Evolutionary conservation across 2,113 vertebrate species (phyloP).

Genomic region (Petromus typicus): DNA sequence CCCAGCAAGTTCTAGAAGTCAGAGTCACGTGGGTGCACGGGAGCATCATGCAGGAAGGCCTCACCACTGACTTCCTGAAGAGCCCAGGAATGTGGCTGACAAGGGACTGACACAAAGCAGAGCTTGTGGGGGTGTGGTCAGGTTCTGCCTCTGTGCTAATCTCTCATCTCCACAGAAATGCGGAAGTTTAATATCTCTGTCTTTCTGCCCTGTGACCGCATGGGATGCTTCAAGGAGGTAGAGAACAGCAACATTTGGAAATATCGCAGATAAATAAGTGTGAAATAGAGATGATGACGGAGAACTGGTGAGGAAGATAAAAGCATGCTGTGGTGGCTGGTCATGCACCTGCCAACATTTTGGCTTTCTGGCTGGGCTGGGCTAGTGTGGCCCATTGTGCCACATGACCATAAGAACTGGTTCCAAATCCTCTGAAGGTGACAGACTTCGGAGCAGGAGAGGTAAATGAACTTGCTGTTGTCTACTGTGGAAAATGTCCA

Average conservation of each 20-base stretch:
- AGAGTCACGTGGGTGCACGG: background rate
- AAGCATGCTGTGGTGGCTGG: fast-evolving
- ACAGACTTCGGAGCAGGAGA: background rate
- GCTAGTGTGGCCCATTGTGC: background rate
- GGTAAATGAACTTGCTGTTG: background rate
- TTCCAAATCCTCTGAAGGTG: background rate
- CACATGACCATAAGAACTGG: background rate
- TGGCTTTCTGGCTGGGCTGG: background rate
- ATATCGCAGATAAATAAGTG: background rate
- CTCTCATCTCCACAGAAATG: background rate
- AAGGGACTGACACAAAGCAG: background rate
- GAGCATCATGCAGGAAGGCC: background rate
- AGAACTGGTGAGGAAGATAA: background rate
- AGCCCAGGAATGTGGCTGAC: background rate
- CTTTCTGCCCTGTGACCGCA: background rate
- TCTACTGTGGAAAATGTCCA: background rate
- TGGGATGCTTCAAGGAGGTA: background rate
- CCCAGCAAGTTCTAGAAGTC: background rate
- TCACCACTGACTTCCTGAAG: too few relatives aligned
- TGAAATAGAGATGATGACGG: background rate
- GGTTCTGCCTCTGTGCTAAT: too few relatives aligned
- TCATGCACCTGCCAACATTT: background rate
- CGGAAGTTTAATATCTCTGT: background rate
- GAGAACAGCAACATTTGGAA: background rate
- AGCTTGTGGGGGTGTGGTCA: background rate